A percentile compares a stretch with the other conserved stretches of the same genome.
phyloP scores from a whole-genome alignment of 2,113 vertebrate genomes.

The Phrynosoma blainvillii region DNA sequence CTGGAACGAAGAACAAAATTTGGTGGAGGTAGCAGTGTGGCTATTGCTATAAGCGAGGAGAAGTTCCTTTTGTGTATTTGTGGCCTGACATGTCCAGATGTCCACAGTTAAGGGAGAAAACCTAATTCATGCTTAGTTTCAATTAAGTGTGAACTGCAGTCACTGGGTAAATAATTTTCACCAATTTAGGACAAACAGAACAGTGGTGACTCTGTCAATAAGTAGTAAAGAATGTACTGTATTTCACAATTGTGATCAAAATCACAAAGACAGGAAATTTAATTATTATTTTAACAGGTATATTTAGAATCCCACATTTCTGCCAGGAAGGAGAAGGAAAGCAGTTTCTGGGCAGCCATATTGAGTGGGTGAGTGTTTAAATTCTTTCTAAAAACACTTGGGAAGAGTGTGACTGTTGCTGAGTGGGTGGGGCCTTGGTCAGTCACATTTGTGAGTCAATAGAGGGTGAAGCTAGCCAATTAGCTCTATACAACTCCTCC shows the following conservation, averaged over 20 bases:
- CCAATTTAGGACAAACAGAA: not conserved
- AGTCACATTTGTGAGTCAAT: no score
- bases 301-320: not conserved
- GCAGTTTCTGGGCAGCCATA: no score
- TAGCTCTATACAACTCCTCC: no score
- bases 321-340: no score
- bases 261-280: not conserved
- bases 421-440: no score
- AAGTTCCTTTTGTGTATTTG: not conserved
- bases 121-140: not conserved
- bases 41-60: not conserved
- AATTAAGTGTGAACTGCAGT: not conserved
- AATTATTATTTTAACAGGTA: not conserved
- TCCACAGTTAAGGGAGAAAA: not conserved
- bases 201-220: not conserved
- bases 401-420: no score
- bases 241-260: not conserved
- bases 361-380: no score
- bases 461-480: no score
- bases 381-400: no score
- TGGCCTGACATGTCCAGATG: not conserved
- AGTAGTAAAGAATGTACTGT: not conserved
- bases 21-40: not conserved
- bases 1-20: conserved; percentile 72
- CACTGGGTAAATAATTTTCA: not conserved